Conservation (phyloP, 2,797 vertebrate genomes). For the Etheostoma perlongum region DNA sequence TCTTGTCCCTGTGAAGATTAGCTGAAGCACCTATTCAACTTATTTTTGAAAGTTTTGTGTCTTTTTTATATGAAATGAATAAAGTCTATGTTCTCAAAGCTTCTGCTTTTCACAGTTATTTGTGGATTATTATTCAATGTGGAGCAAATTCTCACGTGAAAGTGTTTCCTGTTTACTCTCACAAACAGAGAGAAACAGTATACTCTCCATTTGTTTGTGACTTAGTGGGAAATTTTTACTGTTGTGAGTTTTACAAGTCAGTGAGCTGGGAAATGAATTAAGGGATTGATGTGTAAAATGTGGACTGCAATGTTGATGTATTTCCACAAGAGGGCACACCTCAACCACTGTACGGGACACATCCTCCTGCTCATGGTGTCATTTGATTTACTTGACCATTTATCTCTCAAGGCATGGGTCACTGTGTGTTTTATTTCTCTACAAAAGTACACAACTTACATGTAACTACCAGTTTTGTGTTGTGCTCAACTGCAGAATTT, state of each 20-base stretch:
- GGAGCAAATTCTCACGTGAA: not conserved
- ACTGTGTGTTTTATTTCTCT: not conserved
- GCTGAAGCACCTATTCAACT: slow-evolving; percentile 71
- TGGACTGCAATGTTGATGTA: slow-evolving; percentile 35
- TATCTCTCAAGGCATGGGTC: not conserved
- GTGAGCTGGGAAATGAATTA: slow-evolving; percentile 3
- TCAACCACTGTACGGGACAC: slow-evolving; percentile 12
- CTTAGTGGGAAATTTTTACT: not conserved
- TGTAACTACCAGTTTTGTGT: not conserved
- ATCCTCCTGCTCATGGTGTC: not conserved
- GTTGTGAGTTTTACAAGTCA: not conserved
- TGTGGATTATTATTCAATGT: not conserved
- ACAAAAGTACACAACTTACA: not conserved
- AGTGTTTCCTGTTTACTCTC: not conserved
- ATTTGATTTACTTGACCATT: not conserved
- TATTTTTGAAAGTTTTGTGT: slow-evolving; percentile 51
- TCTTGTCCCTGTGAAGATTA: slow-evolving; percentile 72
- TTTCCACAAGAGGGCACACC: slow-evolving; percentile 66
- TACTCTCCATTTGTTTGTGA: not conserved
- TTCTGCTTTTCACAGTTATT: slow-evolving; percentile 4
- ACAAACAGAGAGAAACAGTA: not conserved
- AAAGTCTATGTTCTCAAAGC: slow-evolving; percentile 77
- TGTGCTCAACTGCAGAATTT: not conserved
- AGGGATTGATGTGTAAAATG: not conserved
- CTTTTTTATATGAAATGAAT: slow-evolving; percentile 82